Base-by-base conservation (phyloP, 2,888 invertebrate species). In the Diadegma fenestrale region DNA sequence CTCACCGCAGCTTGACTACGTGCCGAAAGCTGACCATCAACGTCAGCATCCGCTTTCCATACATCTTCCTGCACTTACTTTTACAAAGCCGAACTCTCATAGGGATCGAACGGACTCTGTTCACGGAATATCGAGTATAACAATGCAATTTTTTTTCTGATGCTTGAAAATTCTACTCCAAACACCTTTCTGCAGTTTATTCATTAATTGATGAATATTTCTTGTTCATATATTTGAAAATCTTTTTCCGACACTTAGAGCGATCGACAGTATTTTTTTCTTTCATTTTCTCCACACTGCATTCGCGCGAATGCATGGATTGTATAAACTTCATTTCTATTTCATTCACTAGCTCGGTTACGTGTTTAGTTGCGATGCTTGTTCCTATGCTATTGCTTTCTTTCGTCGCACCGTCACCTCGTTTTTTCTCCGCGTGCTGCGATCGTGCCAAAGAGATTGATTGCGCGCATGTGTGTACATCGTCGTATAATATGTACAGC, bases 261-360 rank as follows among this genome's bases (percentile, higher is more conserved):
- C 58, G 0, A 26, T 12, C 12, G 3, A n/a, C 2, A 51, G 7
- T n/a, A 3, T 51, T 58, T 26, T 26, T 14, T 58, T 58, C 5
- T 14, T 14, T 26, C 6, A 64, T 69, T 33, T 6, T 17, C 7
- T 48, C 30, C 30, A 51, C 30, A 51, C 26, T 41, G n/a, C 7
- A 26, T 54, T 43, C 12, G 43, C 12, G 43, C 43, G 37, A 43
- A 43, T 30, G 5, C n/a, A 41, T 41, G 14, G 22, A 71, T 30
- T 7, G 19, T 58, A 33, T 37, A 41, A 76, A 69, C 22, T 81
- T 81, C 8, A 75, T 68, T 81, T 75, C 75, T 69, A 48, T 75
- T 76, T 81, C 68, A 69, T 69, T 75, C n/a, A 58, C 37, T n/a
- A n/a, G n/a, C n/a, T 76, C n/a, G 17, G 76, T 78, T 68, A 58